Evolutionary conservation across 2,888 invertebrate species (phyloP).

Genomic region (Lasioglossum vierecki): DNA sequence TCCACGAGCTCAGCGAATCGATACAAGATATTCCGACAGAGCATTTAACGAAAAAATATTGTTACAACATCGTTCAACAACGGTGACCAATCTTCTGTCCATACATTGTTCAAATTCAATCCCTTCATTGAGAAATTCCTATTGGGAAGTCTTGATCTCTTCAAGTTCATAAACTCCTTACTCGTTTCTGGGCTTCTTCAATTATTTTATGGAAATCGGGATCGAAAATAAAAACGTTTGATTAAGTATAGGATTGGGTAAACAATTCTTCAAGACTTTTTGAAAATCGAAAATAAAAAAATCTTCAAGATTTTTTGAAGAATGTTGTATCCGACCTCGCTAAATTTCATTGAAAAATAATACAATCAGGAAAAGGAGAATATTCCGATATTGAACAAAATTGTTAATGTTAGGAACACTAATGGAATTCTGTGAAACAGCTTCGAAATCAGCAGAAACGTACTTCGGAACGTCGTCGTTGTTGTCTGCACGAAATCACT

Average conservation of each 20-base stretch:
- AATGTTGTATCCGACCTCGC: not conserved
- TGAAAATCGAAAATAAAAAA: not conserved
- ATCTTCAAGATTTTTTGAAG: too few relatives aligned
- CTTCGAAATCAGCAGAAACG: not conserved
- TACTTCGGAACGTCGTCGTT: not conserved
- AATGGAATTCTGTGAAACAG: not conserved
- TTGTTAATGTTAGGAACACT: not conserved
- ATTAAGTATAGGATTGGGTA: not conserved
- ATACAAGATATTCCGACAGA: not conserved
- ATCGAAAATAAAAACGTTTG: not conserved
- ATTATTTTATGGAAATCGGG: not conserved
- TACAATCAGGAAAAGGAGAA: not conserved
- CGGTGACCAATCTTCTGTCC: too few relatives aligned
- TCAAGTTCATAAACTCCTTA: not conserved
- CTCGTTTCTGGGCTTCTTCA: not conserved
- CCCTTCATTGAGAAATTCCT: not conserved
- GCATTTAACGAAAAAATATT: not conserved
- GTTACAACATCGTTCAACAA: too few relatives aligned
- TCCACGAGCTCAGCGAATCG: not conserved
- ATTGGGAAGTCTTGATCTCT: not conserved
- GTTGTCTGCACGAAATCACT: not conserved
- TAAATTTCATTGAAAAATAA: not conserved
- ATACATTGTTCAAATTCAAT: not conserved
- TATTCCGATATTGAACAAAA: not conserved
- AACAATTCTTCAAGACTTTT: not conserved